Evolutionary conservation across 1,140 invertebrate genomes (phyloP), one percentile per base, ranked within the genome.

Genomic region (Teleogryllus occipitalis): DNA sequence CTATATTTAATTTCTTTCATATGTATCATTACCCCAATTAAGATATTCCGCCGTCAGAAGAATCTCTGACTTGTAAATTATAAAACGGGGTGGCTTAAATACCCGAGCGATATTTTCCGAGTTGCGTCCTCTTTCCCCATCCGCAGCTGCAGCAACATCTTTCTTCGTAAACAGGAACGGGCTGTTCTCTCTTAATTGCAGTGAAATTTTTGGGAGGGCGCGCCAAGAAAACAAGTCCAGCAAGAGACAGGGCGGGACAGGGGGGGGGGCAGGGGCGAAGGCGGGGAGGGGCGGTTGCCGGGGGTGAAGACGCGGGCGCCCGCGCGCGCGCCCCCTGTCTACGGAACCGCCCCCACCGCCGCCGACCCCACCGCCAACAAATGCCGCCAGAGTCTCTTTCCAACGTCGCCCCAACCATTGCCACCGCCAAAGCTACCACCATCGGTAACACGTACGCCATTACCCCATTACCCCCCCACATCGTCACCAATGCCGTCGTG

Each of bases 101-200:
- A 65, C 18, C 7, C 54, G 18, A 65, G 54, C 54, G 54, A 65
- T 65, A 65, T 65, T 65, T 65, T 65, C 54, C 54, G 54, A 65
- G 54, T 65, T 14, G 54, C 10, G 54, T 14, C 18, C 54, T 65
- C 54, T 65, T 18, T 18, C 18, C 54, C 54, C 54, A 65, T 14
- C 10, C 54, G 54, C 54, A 65, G 54, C 54, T 65, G 54, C 18
- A 65, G 27, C 54, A 18, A 65, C 54, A 65, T 65, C 54, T 65
- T 18, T 65, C 54, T 65, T 65, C 54, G 54, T 65, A 65, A 65
- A 65, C 54, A 65, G 54, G 54, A 65, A 65, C 54, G 54, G 54
- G 54, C 54, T 65, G 54, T 65, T 65, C 54, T 65, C 54, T 65
- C 54, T 65, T 65, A 65, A 65, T 65, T 65, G 54, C 54, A 65